Conservation (phyloP, 2,113 vertebrate species). For the Otis tarda region DNA sequence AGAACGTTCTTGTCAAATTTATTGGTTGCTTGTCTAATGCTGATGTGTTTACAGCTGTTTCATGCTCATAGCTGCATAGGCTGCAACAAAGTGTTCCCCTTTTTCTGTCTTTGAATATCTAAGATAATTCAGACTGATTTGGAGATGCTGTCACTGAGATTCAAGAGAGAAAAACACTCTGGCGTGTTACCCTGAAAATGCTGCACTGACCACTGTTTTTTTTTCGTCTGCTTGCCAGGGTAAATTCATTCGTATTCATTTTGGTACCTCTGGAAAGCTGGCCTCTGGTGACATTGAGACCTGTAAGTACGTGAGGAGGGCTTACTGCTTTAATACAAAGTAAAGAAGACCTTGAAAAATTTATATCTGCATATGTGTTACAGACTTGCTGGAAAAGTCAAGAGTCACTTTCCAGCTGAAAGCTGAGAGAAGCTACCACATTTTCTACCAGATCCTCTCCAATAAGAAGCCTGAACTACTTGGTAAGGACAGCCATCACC, state of each 20-base stretch:
- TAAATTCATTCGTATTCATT: slow-evolving; percentile 82
- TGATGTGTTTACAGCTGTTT: background rate
- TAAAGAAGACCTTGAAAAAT: background rate
- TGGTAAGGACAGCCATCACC: slow-evolving; percentile 69
- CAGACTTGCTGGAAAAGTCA: slow-evolving; percentile 91
- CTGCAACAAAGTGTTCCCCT: background rate
- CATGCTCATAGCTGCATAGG: background rate
- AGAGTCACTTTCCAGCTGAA: slow-evolving; percentile 90
- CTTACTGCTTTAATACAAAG: background rate
- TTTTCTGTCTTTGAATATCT: background rate
- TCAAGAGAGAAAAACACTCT: background rate
- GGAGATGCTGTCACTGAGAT: background rate
- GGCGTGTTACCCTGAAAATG: background rate
- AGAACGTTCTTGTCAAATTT: background rate
- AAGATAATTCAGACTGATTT: background rate
- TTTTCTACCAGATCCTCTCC: slow-evolving; percentile 94
- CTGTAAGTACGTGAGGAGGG: slow-evolving; percentile 65
- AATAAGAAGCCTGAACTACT: slow-evolving; percentile 88
- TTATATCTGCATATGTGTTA: background rate
- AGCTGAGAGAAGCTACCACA: slow-evolving; percentile 92
- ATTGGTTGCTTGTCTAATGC: background rate
- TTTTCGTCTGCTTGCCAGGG: slow-evolving; percentile 50
- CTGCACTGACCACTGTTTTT: background rate
- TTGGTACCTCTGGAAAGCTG: slow-evolving; percentile 77
- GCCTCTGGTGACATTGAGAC: slow-evolving; percentile 81